Evolutionary conservation across 1,140 invertebrate species (phyloP).

Genomic region (Leptoteleia sp.): DNA sequence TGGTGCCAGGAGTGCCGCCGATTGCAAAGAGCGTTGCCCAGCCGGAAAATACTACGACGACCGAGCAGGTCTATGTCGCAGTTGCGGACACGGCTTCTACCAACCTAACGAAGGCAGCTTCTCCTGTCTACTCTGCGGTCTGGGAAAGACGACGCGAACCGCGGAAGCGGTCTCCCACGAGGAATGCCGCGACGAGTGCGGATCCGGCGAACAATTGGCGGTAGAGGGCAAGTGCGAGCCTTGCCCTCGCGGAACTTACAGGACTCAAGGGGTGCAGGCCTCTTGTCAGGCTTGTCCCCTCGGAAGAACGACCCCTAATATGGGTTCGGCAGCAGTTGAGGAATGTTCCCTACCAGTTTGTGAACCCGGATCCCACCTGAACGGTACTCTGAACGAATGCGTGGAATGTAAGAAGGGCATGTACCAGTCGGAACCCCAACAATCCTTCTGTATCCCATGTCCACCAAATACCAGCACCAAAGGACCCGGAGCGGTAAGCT

Average conservation of each 20-base stretch:
- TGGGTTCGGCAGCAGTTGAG: constrained; percentile 90
- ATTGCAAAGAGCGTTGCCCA: constrained; percentile 96
- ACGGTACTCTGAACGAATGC: constrained; percentile 92
- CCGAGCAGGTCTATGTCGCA: constrained; percentile 90
- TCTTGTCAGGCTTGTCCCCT: constrained; percentile 93
- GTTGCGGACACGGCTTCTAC: constrained; percentile 96
- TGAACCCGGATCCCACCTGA: constrained; percentile 91
- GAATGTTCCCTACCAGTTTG: constrained; percentile 96
- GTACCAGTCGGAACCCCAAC: constrained; percentile 95
- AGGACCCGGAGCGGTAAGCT: constrained; percentile 88
- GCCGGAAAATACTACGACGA: constrained; percentile 96
- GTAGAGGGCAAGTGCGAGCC: constrained; percentile 94
- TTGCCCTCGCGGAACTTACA: constrained; percentile 94
- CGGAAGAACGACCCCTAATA: constrained; percentile 92
- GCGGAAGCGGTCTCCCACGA: constrained; percentile 93
- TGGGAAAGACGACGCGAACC: constrained; percentile 96
- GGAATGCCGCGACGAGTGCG: constrained; percentile 95
- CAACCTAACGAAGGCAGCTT: constrained; percentile 96
- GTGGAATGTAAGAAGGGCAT: constrained; percentile 94
- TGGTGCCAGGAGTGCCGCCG: constrained; percentile 91
- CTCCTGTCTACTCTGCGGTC: constrained; percentile 92
- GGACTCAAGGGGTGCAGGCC: constrained; percentile 92
- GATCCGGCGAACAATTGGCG: constrained; percentile 92
- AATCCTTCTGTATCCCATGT: constrained; percentile 93
- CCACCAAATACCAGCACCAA: constrained; percentile 96